Evolutionary conservation across 2,797 vertebrate genomes (phyloP).

Genomic region (Chaenodraco wilsoni): DNA sequence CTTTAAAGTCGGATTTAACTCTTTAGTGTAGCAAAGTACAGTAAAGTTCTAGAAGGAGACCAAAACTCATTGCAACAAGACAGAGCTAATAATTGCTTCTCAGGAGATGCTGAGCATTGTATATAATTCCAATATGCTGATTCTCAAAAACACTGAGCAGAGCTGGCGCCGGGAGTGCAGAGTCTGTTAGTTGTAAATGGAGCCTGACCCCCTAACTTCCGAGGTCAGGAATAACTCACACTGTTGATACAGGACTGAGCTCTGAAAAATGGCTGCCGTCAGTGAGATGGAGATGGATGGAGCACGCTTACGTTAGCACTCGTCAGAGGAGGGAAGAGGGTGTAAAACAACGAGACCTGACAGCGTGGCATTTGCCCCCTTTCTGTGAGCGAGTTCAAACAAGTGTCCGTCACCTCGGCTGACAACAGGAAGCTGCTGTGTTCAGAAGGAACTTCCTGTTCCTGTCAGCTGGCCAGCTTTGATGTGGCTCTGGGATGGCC

Average conservation of each 20-base stretch:
- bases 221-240: constrained; percentile 72
- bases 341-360: constrained; percentile 68
- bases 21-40: neutral
- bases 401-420: constrained; percentile 83
- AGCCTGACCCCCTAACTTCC: constrained; percentile 68
- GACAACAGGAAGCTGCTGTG: constrained; percentile 87
- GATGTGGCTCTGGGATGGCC: constrained; percentile 78
- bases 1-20: neutral
- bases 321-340: constrained; percentile 63
- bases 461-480: constrained; percentile 83
- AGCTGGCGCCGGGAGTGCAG: constrained; percentile 32
- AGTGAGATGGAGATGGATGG: constrained; percentile 79
- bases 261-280: constrained; percentile 75
- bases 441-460: constrained; percentile 83
- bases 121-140: constrained; percentile 52
- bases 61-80: constrained; percentile 1
- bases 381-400: constrained; percentile 79
- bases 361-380: constrained; percentile 74
- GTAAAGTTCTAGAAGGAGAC: neutral
- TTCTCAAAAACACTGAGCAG: constrained; percentile 48
- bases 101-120: neutral
- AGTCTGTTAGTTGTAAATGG: constrained; percentile 52
- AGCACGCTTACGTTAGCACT: constrained; percentile 72
- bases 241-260: constrained; percentile 75
- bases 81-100: neutral